These are phyloP conservation scores for Phorcus lineatus DNA, from an alignment of 2,888 invertebrate genomes.

Conservation along the genomic window DNA sequence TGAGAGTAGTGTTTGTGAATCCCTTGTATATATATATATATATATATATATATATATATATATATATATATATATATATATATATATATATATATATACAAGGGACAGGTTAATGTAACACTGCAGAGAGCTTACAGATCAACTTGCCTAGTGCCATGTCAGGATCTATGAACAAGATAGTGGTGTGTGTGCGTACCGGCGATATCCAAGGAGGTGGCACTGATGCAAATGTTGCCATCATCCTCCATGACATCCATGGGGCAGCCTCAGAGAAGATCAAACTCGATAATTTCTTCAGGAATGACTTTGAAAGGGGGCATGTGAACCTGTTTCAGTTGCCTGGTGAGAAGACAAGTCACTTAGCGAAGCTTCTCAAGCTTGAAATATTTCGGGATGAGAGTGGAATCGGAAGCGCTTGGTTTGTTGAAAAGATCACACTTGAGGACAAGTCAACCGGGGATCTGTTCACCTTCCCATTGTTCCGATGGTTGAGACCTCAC, in stretches of 20 bases:
- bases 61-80: no score
- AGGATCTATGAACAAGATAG: no score
- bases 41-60: no score
- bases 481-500: conserved; percentile 15
- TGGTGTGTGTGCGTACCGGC: conserved; percentile 67
- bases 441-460: not conserved
- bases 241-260: conserved; percentile 73
- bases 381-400: not conserved
- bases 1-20: no score
- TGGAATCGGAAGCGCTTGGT: conserved; percentile 9
- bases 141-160: no score
- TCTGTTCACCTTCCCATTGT: not conserved
- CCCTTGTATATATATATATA: no score
- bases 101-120: no score
- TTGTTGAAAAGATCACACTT: not conserved
- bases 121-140: no score
- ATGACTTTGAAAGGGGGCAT: conserved; percentile 63
- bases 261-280: conserved; percentile 64
- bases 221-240: conserved; percentile 74
- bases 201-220: conserved; percentile 75
- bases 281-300: conserved; percentile 69
- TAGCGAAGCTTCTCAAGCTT: not conserved
- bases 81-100: no score
- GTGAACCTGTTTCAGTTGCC: conserved; percentile 44
- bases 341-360: not conserved